phyloP scores from a whole-genome alignment of 1,140 invertebrate genomes.

The Zaprionus inermis region DNA sequence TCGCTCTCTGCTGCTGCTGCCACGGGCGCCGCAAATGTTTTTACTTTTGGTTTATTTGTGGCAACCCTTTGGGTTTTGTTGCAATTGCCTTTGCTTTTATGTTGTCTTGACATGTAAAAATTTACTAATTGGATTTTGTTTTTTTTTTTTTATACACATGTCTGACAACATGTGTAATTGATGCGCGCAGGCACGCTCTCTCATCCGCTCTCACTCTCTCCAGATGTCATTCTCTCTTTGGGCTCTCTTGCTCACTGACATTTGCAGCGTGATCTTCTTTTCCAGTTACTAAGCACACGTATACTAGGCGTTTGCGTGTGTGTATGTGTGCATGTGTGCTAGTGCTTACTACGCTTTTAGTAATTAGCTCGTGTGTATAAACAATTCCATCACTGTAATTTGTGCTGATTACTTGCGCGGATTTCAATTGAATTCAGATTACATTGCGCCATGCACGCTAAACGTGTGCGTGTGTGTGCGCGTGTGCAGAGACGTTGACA shows the following conservation, averaged over 20 bases:
- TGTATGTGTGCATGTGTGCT: slow-evolving; percentile 5
- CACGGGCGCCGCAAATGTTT: slow-evolving; percentile 65
- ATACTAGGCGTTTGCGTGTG: not conserved
- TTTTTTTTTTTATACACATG: slow-evolving; percentile 23
- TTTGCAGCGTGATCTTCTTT: slow-evolving; percentile 58
- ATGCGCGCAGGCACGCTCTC: slow-evolving; percentile 20
- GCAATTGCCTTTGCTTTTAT: slow-evolving; percentile 62
- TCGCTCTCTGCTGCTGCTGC: slow-evolving; percentile 25
- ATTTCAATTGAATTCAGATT: slow-evolving; percentile 70
- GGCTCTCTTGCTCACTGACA: slow-evolving; percentile 35
- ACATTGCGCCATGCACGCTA: slow-evolving; percentile 6
- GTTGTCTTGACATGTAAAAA: slow-evolving; percentile 54
- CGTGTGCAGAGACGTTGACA: slow-evolving; percentile 24
- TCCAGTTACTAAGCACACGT: slow-evolving; percentile 14
- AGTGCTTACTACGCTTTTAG: slow-evolving; percentile 30
- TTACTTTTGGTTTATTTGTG: slow-evolving; percentile 70
- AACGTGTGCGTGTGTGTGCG: not conserved
- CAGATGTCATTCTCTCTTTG: not conserved
- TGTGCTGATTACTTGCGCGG: slow-evolving; percentile 52
- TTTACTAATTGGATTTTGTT: slow-evolving; percentile 57
- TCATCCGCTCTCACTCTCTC: not conserved
- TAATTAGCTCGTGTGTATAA: slow-evolving; percentile 50
- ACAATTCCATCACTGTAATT: slow-evolving; percentile 47
- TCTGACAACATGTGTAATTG: slow-evolving; percentile 52
- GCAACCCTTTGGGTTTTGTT: slow-evolving; percentile 67